These are phyloP conservation scores for Kryptolebias ocellatus DNA, from an alignment of 2,797 vertebrate species.

Conservation along the genomic window DNA sequence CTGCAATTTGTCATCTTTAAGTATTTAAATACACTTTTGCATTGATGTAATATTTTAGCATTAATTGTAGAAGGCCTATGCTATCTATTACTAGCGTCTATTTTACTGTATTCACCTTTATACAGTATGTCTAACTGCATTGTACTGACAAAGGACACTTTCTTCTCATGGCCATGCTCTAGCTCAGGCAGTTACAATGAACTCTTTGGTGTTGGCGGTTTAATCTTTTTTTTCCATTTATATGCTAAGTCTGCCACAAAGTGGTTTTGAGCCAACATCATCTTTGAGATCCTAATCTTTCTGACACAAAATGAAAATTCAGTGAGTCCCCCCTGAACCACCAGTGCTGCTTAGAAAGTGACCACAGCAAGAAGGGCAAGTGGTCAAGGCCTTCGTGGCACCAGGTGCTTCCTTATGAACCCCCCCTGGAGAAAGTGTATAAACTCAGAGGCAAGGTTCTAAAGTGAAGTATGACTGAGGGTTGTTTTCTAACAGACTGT, in stretches of 20 bases:
- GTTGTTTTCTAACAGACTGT: slow-evolving; percentile 39
- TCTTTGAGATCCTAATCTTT: slow-evolving; percentile 69
- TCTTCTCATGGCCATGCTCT: slow-evolving; percentile 30
- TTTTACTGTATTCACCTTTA: background rate
- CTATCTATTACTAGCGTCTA: background rate
- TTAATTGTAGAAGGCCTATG: background rate
- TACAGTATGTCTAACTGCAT: slow-evolving; percentile 9
- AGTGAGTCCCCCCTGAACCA: slow-evolving; percentile 21
- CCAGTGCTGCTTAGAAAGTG: slow-evolving; percentile 24
- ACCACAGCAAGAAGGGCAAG: slow-evolving; percentile 25
- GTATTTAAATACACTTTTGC: background rate
- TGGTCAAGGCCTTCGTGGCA: slow-evolving; percentile 36
- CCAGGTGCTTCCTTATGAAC: slow-evolving; percentile 10
- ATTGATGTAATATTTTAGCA: background rate
- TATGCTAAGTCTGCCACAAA: slow-evolving; percentile 71
- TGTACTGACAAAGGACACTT: slow-evolving; percentile 33
- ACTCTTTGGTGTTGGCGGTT: slow-evolving; percentile 59
- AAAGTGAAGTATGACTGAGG: slow-evolving; percentile 27
- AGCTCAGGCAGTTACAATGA: slow-evolving; percentile 42
- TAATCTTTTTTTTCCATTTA: slow-evolving; percentile 73
- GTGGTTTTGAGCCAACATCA: slow-evolving; percentile 54
- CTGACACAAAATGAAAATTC: slow-evolving; percentile 62
- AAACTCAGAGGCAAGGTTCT: slow-evolving; percentile 13
- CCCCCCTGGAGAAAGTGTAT: slow-evolving; percentile 24
- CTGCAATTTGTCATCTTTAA: too few relatives aligned